These are phyloP conservation scores for Gymnothorax javanicus DNA, from an alignment of 2,797 vertebrate genomes.

Conservation along the genomic window DNA sequence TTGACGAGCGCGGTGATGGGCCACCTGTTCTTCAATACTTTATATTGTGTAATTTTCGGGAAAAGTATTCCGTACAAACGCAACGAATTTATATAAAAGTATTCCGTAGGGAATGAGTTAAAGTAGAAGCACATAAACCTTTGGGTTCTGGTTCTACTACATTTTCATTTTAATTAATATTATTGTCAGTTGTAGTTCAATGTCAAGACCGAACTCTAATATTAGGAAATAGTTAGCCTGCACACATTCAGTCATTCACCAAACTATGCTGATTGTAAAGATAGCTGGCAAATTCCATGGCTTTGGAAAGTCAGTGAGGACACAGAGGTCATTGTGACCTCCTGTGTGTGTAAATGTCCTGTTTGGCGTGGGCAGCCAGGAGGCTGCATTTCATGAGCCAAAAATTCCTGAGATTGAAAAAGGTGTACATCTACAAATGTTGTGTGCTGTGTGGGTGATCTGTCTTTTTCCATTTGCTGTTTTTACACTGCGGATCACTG, in stretches of 20 bases:
- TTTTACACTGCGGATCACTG: not conserved
- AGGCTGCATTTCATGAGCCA: conserved; percentile 49
- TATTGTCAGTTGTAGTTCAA: not conserved
- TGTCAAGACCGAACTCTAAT: not conserved
- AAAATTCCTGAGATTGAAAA: conserved; percentile 42
- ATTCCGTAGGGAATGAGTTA: too few relatives aligned
- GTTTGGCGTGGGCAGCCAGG: conserved; percentile 24
- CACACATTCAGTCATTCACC: not conserved
- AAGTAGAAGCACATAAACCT: too few relatives aligned
- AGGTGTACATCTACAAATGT: conserved; percentile 59
- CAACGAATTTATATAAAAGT: too few relatives aligned
- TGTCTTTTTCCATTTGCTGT: not conserved
- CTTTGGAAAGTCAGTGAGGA: not conserved
- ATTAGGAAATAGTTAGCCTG: not conserved
- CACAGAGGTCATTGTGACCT: not conserved
- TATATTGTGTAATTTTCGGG: too few relatives aligned
- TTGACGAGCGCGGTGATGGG: too few relatives aligned
- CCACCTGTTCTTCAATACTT: too few relatives aligned
- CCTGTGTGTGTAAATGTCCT: not conserved
- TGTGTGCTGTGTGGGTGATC: not conserved
- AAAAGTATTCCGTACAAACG: too few relatives aligned
- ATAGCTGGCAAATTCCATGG: conserved; percentile 3
- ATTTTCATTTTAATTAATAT: not conserved
- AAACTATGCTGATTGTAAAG: conserved; percentile 9
- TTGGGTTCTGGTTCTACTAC: too few relatives aligned